A percentile compares a stretch with the other conserved stretches of the same genome.
These are phyloP conservation scores for Cynodonichthys magdalenae DNA, from an alignment of 2,797 vertebrate genomes.

Conservation along the genomic window DNA sequence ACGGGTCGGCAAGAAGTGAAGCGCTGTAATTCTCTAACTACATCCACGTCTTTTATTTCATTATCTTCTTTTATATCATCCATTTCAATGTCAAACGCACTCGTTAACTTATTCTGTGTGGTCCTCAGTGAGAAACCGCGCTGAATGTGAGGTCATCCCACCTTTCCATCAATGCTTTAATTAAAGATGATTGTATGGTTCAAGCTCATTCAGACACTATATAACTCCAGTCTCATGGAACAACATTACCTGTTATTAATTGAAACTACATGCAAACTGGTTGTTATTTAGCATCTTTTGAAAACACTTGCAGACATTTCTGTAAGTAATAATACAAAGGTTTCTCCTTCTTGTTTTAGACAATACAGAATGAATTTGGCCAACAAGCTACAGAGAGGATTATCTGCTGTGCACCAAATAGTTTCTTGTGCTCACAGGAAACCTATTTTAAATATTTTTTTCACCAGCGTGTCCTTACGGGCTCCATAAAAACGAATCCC, in stretches of 20 bases:
- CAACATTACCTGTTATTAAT: not conserved
- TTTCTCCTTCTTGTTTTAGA: no score
- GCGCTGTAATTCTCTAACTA: constrained; percentile 18
- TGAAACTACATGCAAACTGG: not conserved
- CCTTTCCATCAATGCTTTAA: constrained; percentile 1
- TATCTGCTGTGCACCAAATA: no score
- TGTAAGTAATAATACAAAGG: no score
- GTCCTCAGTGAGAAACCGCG: constrained; percentile 3
- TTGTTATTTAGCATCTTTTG: no score
- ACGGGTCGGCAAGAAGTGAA: constrained; percentile 20
- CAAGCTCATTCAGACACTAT: not conserved
- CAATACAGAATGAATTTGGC: no score
- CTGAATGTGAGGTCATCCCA: constrained; percentile 4
- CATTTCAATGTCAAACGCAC: constrained; percentile 19
- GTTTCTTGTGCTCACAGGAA: no score
- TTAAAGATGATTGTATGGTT: constrained; percentile 4
- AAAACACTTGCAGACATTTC: no score
- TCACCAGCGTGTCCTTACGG: no score
- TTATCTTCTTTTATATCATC: constrained; percentile 22
- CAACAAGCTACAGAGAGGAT: no score
- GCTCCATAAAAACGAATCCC: no score
- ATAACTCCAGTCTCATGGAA: not conserved
- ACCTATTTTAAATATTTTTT: no score
- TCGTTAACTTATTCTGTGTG: constrained; percentile 2
- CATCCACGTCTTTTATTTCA: constrained; percentile 35